Conservation (phyloP, 2,113 vertebrate genomes). For the Apteryx mantelli region DNA sequence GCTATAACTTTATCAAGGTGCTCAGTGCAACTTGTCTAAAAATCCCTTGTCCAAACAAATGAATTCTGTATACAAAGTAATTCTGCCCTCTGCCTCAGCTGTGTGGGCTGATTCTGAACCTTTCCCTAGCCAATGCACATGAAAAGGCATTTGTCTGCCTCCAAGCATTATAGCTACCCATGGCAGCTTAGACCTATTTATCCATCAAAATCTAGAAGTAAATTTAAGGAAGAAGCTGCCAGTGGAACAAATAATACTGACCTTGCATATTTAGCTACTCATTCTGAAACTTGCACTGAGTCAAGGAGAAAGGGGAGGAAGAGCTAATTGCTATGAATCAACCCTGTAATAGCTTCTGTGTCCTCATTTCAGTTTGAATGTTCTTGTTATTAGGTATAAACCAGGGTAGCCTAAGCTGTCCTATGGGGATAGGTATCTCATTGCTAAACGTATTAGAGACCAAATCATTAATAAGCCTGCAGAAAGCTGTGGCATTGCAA, state of each 20-base stretch:
- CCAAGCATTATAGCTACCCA: background rate
- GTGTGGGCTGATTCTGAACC: too few species aligned
- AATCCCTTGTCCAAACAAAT: background rate
- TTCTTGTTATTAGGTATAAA: background rate
- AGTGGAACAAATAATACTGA: background rate
- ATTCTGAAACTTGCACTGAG: background rate
- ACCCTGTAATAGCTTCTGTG: background rate
- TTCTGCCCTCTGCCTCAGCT: background rate
- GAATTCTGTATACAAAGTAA: background rate
- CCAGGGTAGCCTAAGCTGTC: background rate
- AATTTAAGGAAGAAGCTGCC: background rate
- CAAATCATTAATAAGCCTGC: background rate
- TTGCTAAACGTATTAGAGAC: background rate
- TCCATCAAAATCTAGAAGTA: background rate
- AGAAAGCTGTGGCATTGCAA: background rate
- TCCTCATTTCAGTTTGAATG: background rate
- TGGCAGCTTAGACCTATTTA: background rate
- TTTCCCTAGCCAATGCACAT: background rate
- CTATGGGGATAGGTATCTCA: background rate
- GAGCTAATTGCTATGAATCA: background rate
- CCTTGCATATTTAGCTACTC: background rate
- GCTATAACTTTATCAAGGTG: background rate
- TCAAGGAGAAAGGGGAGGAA: background rate
- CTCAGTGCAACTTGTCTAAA: background rate
- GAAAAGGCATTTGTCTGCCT: background rate